Percentiles rank a stretch among this genome's conserved stretches.
These are phyloP conservation scores for Crematogaster levior DNA, from an alignment of 2,888 invertebrate species.

Conservation along the genomic window DNA sequence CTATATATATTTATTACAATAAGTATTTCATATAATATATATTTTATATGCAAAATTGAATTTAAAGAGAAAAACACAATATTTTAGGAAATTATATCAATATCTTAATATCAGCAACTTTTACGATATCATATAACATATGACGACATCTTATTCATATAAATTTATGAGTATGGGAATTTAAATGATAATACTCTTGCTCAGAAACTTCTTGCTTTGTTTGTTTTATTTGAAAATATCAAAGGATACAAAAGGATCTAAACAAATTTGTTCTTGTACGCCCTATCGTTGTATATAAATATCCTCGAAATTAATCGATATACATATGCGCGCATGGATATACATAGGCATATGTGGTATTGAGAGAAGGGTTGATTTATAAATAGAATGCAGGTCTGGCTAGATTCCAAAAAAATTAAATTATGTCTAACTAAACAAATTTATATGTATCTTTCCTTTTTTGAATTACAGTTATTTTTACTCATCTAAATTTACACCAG, in stretches of 20 bases:
- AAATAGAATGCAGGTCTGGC: constrained; percentile 83
- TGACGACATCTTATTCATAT: too few relatives aligned
- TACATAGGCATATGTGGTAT: neutral
- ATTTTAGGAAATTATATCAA: too few relatives aligned
- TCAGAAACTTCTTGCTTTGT: neutral
- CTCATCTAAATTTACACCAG: neutral
- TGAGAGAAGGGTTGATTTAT: constrained; percentile 60
- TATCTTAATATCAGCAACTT: too few relatives aligned
- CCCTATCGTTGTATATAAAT: neutral
- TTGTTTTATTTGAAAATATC: neutral
- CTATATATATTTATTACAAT: too few relatives aligned
- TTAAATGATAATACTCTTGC: neutral
- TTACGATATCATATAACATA: too few relatives aligned
- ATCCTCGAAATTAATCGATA: constrained; percentile 5
- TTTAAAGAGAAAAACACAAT: too few relatives aligned
- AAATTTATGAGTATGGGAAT: neutral
- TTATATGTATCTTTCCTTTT: neutral
- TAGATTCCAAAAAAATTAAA: constrained; percentile 80
- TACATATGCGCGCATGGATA: neutral
- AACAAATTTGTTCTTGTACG: neutral
- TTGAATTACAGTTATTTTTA: neutral
- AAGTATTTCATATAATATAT: too few relatives aligned
- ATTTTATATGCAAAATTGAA: too few relatives aligned
- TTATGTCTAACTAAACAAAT: constrained; percentile 75
- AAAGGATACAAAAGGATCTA: neutral